These are phyloP conservation scores for Barnardius zonarius DNA, from an alignment of 2,113 vertebrate species.

Conservation along the genomic window DNA sequence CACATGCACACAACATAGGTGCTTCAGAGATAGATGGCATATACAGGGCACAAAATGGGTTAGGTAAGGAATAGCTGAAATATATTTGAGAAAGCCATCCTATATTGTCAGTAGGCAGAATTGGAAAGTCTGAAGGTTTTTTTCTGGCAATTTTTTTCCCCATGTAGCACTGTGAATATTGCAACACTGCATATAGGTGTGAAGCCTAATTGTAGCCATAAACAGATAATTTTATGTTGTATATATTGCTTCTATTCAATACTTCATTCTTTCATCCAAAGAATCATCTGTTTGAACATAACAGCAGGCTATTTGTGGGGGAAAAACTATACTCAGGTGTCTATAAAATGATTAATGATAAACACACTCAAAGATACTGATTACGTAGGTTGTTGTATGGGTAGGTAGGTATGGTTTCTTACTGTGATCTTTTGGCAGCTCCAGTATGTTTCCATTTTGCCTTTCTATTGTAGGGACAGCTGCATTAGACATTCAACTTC, in stretches of 20 bases:
- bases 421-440: not conserved
- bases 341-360: not conserved
- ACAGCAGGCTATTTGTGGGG: not conserved
- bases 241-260: not conserved
- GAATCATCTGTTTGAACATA: not conserved
- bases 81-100: not conserved
- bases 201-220: not conserved
- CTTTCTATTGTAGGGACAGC: not conserved
- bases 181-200: not conserved
- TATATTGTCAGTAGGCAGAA: not conserved
- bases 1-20: accelerated
- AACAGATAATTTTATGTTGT: not conserved
- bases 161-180: not conserved
- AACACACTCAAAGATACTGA: not conserved
- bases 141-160: not conserved
- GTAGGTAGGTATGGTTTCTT: not conserved
- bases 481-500: not conserved
- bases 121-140: not conserved
- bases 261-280: not conserved
- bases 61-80: not conserved
- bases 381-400: not conserved
- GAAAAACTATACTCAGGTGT: not conserved
- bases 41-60: not conserved
- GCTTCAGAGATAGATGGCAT: not conserved
- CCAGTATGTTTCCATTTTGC: not conserved